phyloP scores from a whole-genome alignment of 2,113 vertebrate genomes.

The Hypanus sabinus region DNA sequence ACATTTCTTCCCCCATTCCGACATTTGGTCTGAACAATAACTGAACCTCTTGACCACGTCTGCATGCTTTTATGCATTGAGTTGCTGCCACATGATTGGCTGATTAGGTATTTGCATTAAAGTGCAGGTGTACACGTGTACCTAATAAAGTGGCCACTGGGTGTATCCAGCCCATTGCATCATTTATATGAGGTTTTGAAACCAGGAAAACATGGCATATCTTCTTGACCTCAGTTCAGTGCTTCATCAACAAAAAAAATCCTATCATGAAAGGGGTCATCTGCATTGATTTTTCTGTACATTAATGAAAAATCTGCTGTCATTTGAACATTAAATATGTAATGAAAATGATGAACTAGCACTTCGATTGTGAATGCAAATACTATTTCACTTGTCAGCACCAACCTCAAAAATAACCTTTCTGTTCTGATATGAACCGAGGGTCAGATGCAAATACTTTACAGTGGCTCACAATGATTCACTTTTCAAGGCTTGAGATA shows the following conservation, averaged over 20 bases:
- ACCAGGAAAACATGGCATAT: not conserved
- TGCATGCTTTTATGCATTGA: too few relatives aligned
- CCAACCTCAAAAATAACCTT: not conserved
- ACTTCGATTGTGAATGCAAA: not conserved
- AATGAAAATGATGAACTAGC: not conserved
- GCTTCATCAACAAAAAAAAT: not conserved
- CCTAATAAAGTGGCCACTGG: too few relatives aligned
- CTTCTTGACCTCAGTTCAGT: not conserved
- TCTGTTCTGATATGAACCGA: not conserved
- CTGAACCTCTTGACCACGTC: too few relatives aligned
- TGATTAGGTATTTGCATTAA: too few relatives aligned
- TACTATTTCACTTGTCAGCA: not conserved
- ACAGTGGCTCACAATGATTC: not conserved
- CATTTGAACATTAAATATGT: not conserved
- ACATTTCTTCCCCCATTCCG: too few relatives aligned
- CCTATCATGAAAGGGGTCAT: not conserved
- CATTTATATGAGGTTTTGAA: not conserved
- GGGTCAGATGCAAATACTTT: not conserved
- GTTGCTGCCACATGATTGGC: too few relatives aligned
- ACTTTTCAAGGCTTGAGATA: not conserved
- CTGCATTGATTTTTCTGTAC: slow-evolving; percentile 3
- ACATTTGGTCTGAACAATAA: too few relatives aligned
- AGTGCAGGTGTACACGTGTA: too few relatives aligned
- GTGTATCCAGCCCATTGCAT: not conserved
- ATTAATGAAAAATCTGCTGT: not conserved